A percentile compares a stretch with the other conserved stretches of the same genome.
These are phyloP conservation scores for Urocyon cinereoargenteus DNA, from an alignment of 2,797 vertebrate species.

Conservation along the genomic window DNA sequence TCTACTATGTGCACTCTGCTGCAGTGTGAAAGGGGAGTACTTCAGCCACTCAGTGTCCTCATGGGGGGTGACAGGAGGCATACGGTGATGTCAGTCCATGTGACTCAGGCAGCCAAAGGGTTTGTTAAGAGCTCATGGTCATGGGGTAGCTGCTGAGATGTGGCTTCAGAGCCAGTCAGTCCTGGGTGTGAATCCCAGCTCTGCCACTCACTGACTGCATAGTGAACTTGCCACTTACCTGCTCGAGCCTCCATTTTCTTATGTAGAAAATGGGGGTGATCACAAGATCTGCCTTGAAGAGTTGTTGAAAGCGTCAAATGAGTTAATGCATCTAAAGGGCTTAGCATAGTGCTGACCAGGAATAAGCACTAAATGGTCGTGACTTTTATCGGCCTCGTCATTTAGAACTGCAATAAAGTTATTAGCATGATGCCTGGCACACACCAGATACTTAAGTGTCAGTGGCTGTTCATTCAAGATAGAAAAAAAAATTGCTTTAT, in stretches of 20 bases:
- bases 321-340: neutral
- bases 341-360: neutral
- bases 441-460: neutral
- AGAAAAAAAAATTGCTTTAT: neutral
- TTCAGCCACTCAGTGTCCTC: neutral
- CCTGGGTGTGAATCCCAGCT: neutral
- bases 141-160: neutral
- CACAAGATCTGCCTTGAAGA: neutral
- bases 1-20: no score
- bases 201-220: neutral
- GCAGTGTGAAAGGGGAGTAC: no score
- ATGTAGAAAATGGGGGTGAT: neutral
- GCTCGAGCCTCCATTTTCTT: neutral
- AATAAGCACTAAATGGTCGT: neutral
- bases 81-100: neutral
- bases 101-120: neutral
- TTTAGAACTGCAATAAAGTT: neutral
- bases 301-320: neutral
- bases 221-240: neutral
- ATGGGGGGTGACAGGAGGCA: neutral
- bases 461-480: neutral
- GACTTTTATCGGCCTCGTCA: accelerated
- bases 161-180: neutral
- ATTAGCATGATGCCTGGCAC: neutral
- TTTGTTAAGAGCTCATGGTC: neutral